Evolutionary conservation across 1,140 invertebrate species (phyloP).

Genomic region (Acromyrmex heyeri): DNA sequence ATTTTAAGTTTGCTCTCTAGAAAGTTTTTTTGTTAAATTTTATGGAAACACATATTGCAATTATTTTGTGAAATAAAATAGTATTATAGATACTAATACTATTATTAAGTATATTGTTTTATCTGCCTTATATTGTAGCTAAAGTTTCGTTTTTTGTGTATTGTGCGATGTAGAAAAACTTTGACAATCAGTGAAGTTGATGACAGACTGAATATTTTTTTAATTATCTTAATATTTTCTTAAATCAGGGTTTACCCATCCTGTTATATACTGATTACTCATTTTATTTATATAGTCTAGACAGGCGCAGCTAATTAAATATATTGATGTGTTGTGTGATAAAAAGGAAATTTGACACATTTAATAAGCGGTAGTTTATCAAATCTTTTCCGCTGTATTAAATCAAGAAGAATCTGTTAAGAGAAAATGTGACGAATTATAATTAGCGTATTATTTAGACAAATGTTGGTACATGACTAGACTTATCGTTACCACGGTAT

Average conservation of each 20-base stretch:
- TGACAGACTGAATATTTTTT: background rate
- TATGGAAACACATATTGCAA: background rate
- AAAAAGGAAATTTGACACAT: background rate
- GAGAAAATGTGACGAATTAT: background rate
- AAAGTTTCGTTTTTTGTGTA: background rate
- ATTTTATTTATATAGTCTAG: background rate
- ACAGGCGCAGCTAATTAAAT: too few relatives aligned
- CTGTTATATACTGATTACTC: background rate
- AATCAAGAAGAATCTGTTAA: background rate
- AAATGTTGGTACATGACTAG: conserved; percentile 39
- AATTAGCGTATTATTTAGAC: conserved; percentile 60
- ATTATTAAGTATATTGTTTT: background rate
- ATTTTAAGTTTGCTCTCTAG: background rate
- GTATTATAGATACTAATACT: too few relatives aligned
- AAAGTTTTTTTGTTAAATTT: background rate
- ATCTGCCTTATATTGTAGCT: background rate
- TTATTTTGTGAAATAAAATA: background rate
- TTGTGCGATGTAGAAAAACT: background rate
- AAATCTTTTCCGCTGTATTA: background rate
- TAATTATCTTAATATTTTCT: background rate
- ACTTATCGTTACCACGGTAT: conserved; percentile 43
- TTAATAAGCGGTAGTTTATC: background rate
- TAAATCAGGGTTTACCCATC: background rate
- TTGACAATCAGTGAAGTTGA: background rate
- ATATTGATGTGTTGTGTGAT: too few relatives aligned